Evolutionary conservation across 2,113 vertebrate species (phyloP).

Genomic region (Rutilus rutilus): DNA sequence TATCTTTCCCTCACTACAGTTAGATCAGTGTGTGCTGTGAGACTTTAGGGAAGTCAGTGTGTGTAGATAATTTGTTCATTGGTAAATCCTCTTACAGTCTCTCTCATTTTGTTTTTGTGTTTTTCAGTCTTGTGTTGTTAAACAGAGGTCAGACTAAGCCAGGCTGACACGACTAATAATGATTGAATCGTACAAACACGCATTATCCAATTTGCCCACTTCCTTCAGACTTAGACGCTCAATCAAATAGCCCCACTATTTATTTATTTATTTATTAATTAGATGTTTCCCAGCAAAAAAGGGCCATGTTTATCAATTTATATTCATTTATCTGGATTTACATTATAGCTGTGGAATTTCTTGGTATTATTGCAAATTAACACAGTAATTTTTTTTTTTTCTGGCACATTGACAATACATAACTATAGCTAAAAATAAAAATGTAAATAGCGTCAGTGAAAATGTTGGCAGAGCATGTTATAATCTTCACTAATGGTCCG

Average conservation of each 20-base stretch:
- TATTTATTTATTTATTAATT: not conserved
- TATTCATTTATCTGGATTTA: not conserved
- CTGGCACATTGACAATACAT: not conserved
- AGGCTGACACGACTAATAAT: constrained; percentile 63
- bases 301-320: no score
- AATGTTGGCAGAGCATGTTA: not conserved
- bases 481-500: not conserved
- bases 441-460: not conserved
- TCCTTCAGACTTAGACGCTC: not conserved
- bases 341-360: not conserved
- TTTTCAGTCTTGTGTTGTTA: constrained; percentile 67
- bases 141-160: constrained; percentile 69
- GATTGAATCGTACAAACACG: constrained; percentile 54
- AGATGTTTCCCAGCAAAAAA: no score
- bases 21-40: constrained; percentile 48
- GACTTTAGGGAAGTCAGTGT: constrained; percentile 46
- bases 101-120: not conserved
- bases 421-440: not conserved
- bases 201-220: not conserved
- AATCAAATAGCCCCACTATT: not conserved
- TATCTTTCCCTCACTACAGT: constrained; percentile 28
- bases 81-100: constrained; percentile 70
- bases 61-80: constrained; percentile 54
- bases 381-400: not conserved
- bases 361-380: not conserved